Percentiles rank a stretch among this genome's conserved stretches.
Conservation (phyloP, 2,113 vertebrate genomes). For the Steatornis caripensis region DNA sequence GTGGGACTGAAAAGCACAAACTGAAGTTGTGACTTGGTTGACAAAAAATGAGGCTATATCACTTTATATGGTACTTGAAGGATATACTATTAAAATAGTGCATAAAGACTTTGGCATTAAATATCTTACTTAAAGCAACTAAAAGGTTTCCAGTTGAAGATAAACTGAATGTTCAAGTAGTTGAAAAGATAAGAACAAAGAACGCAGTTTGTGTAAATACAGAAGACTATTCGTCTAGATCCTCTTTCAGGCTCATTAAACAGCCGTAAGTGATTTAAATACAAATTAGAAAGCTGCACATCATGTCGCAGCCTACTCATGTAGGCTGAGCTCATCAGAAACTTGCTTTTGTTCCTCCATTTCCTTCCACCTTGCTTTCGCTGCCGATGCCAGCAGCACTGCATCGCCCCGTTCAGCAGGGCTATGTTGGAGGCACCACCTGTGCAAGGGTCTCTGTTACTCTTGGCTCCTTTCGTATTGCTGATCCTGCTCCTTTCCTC, state of each 20-base stretch:
- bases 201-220: conserved; percentile 13
- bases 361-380: not conserved
- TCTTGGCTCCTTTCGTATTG: not conserved
- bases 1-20: not conserved
- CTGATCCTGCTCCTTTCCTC: not conserved
- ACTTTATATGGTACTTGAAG: not conserved
- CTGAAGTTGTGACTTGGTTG: not conserved
- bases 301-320: conserved; percentile 22
- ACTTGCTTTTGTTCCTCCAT: conserved; percentile 4
- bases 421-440: not conserved
- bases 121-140: not conserved
- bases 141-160: not conserved
- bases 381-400: not conserved
- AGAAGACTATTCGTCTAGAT: conserved; percentile 14
- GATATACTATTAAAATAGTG: not conserved
- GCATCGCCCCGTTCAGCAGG: not conserved
- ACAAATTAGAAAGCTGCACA: conserved; percentile 44
- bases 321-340: conserved; percentile 34
- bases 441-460: not conserved
- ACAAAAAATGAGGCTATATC: not conserved
- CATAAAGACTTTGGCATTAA: not conserved
- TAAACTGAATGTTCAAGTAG: not conserved
- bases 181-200: conserved; percentile 10
- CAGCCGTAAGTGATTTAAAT: conserved; percentile 21
- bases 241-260: conserved; percentile 45